A percentile compares a stretch with the other conserved stretches of the same genome.
phyloP scores from a whole-genome alignment of 2,113 vertebrate species.

The Petromus typicus region DNA sequence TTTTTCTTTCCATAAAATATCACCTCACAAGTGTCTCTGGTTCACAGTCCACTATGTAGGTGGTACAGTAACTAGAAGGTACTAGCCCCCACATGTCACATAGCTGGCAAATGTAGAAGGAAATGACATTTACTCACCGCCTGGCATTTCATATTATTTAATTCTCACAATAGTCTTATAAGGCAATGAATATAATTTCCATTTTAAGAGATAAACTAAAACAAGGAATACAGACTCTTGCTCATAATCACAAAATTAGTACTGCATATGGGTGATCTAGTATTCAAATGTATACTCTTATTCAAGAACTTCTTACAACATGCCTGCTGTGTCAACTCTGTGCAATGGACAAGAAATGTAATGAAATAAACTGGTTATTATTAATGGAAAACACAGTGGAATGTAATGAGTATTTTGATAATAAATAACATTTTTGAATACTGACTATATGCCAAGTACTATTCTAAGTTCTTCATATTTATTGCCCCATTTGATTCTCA shows the following conservation, averaged over 20 bases:
- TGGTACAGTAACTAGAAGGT: not conserved
- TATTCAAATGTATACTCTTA: constrained; percentile 35
- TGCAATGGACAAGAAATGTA: not conserved
- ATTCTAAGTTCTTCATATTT: not conserved
- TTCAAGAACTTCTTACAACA: constrained; percentile 44
- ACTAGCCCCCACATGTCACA: not conserved
- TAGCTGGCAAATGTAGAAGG: not conserved
- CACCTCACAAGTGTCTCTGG: not conserved
- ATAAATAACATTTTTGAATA: constrained; percentile 10
- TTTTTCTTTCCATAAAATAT: constrained; percentile 50
- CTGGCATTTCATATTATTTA: constrained; percentile 4
- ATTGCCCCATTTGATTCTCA: constrained; percentile 45
- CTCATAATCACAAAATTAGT: constrained; percentile 25
- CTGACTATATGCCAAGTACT: not conserved
- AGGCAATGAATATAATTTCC: constrained; percentile 21
- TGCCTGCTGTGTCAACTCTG: not conserved
- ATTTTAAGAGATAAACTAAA: constrained; percentile 37
- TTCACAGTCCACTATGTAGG: not conserved
- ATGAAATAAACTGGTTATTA: not conserved
- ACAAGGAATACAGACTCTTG: constrained; percentile 15
- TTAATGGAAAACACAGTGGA: constrained; percentile 1
- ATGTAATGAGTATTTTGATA: not conserved
- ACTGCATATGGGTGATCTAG: not conserved
- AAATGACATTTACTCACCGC: constrained; percentile 2
- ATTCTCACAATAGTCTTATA: constrained; percentile 20